A percentile compares a stretch with the other conserved stretches of the same genome.
Evolutionary conservation across 2,113 vertebrate genomes (phyloP).

Genomic region (Phylloscopus trochilus): DNA sequence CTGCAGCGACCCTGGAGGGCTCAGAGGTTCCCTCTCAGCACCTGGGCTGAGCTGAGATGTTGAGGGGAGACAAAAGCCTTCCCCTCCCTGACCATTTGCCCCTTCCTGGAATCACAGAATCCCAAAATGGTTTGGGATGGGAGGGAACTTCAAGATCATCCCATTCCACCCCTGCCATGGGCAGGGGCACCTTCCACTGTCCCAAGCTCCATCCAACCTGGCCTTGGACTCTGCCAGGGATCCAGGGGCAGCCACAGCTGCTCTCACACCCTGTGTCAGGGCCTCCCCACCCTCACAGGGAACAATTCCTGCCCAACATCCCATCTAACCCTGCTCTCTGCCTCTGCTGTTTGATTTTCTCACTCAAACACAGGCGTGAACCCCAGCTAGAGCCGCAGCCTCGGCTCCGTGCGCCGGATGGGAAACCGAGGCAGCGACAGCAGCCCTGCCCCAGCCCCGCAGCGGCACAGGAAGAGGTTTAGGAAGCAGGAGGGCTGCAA

Average conservation of each 20-base stretch:
- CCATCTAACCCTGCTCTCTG: neutral
- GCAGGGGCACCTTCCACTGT: neutral
- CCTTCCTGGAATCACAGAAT: neutral
- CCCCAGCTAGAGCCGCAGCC: neutral
- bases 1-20: neutral
- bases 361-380: neutral
- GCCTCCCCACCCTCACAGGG: fast-evolving
- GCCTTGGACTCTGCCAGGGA: too few species aligned
- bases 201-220: neutral
- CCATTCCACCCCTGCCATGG: neutral
- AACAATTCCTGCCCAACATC: neutral
- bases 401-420: fast-evolving
- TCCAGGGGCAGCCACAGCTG: neutral
- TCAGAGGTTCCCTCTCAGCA: neutral
- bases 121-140: neutral
- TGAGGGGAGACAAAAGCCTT: neutral
- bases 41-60: neutral
- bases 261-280: neutral
- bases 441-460: fast-evolving
- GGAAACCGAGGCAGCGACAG: neutral
- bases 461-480: neutral
- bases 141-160: neutral
- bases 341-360: neutral
- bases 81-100: fast-evolving
- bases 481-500: neutral